Evolutionary conservation across 1,140 invertebrate species (phyloP), one percentile per base, ranked within the genome.

Genomic region (Drosophila erecta): DNA sequence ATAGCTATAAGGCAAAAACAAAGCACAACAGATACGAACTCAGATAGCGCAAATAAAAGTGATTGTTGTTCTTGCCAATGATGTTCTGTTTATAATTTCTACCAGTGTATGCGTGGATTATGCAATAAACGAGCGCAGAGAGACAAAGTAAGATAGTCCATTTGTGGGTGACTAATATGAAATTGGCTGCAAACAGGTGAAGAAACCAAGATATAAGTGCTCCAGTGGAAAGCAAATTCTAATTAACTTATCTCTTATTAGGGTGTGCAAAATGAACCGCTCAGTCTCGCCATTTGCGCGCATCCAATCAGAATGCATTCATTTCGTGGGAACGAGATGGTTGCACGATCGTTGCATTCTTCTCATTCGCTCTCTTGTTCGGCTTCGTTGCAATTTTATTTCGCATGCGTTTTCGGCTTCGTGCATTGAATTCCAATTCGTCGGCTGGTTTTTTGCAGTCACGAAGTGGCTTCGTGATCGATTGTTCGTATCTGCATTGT

Each of bases 391-490:
- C 79, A 87, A 72, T 87, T 60, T 60, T 20, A 53, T 47, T 76
- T 84, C 75, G 75, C 46, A 70, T 81, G 79, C 79, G 76, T 47
- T 84, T 83, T 83, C 72, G 40, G 59, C 43, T 87, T 86, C 65
- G 84, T 87, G 83, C 33, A 50, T 11, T 83, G 79, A 72, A 87
- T 89, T 87, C 83, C 58, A 87, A 87, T 87, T 87, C 66, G 83
- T 83, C 67, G 81, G 44, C 8, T 33, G 24, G 12, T 17, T 57
- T 37, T 56, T 69, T 60, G 40, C 46, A 72, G 35, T 73, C 67
- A 78, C 83, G 84, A 79, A 70, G 33, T 24, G 15, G 4, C 38
- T 51, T 61, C 56, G 67, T 76, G 49, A 51, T 20, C 49, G 14
- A 4, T 30, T 30, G 24, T 50, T 62, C 43, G 57, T 22, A 44